Conservation (phyloP, 1,140 invertebrate genomes). For the Euura saliciscinereae region DNA sequence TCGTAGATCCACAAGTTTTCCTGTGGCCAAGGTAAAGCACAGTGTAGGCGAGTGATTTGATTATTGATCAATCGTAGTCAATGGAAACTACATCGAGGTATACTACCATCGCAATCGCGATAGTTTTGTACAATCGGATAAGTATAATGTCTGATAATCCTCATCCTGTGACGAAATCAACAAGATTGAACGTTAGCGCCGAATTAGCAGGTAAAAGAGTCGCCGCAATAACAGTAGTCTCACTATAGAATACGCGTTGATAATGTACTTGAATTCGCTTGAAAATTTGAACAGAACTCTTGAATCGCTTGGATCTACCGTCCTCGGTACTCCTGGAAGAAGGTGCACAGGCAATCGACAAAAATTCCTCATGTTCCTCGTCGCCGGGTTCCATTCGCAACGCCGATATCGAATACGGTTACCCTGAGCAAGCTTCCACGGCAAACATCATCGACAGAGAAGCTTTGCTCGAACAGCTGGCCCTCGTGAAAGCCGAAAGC, state of each 20-base stretch:
- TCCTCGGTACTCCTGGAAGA: conserved; percentile 4
- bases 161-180: neutral
- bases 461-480: conserved; percentile 18
- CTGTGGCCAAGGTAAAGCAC: too few relatives aligned
- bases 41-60: neutral
- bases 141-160: too few relatives aligned
- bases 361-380: neutral
- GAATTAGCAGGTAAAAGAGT: neutral
- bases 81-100: neutral
- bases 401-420: neutral
- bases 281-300: neutral
- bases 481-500: conserved; percentile 10
- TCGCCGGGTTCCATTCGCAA: neutral
- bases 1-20: too few relatives aligned
- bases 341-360: neutral
- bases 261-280: neutral
- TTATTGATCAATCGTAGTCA: neutral
- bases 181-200: neutral
- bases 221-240: too few relatives aligned
- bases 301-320: conserved; percentile 10
- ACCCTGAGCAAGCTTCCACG: neutral
- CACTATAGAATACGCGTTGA: neutral
- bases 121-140: too few relatives aligned
- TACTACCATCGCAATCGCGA: too few relatives aligned
- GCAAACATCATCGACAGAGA: conserved; percentile 8